Evolutionary conservation across 2,888 invertebrate genomes (phyloP), one percentile per base, ranked within the genome.

Genomic region (Furcula furcula): DNA sequence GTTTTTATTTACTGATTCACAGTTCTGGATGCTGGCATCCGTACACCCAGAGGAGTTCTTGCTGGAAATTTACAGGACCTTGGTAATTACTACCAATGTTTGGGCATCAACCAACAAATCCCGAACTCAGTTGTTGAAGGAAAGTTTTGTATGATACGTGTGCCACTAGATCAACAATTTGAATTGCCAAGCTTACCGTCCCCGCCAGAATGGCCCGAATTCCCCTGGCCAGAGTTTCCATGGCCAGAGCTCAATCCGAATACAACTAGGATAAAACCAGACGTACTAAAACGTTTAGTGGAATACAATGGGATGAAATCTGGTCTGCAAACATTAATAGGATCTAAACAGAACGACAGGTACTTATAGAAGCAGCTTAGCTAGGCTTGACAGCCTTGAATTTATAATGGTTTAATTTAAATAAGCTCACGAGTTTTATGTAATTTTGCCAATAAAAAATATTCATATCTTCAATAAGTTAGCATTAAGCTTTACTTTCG

Each of bases 11-110:
- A n/a, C n/a, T n/a, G n/a, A n/a, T n/a, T n/a, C n/a, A 2, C 54
- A 81, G 82, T 81, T 51, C 25, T 73, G 3, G 81, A 81, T 29
- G 61, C 79, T 0, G 75, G 82, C 0, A 40, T 69, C 16, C 63
- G 79, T 38, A 53, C 58, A 4, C 81, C 81, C n/a, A 66, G 68
- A 36, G 76, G 80, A 10, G 38, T 81, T 7, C 27, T 67, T 3
- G 51, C 52, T 19, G 78, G 71, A 1, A 77, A 76, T 27, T 36
- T 65, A 0, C 25, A 55, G 3, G 78, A 78, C 28, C 50, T 72
- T 19, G 81, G 81, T 0, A 75, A 71, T 32, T 81, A 74, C 29
- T 48, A 52, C 28, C 76, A 78, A 56, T 81, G 81, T 46, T 45
- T 80, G n/a, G 50, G 32, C 0, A 77, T 80, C 27, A 47, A 47